phyloP scores from a whole-genome alignment of 2,113 vertebrate genomes.

The Bucco capensis region DNA sequence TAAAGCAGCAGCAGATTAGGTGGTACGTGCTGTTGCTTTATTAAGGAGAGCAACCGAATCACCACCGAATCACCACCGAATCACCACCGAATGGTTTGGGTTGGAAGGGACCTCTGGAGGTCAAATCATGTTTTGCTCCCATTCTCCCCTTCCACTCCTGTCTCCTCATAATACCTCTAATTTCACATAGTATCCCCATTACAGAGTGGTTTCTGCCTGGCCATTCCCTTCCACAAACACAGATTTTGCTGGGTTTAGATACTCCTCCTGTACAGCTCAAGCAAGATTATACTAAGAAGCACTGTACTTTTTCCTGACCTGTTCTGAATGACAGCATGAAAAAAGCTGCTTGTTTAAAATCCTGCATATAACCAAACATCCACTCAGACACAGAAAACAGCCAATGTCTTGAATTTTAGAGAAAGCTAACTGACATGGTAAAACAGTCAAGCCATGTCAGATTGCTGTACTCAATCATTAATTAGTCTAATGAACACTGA shows the following conservation, averaged over 20 bases:
- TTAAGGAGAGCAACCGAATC: not conserved
- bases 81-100: too few relatives aligned
- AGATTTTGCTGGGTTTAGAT: not conserved
- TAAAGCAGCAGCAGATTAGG: not conserved
- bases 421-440: not conserved
- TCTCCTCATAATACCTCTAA: not conserved
- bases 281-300: not conserved
- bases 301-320: not conserved
- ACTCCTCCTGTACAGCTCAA: not conserved
- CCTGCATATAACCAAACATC: not conserved
- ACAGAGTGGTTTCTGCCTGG: not conserved
- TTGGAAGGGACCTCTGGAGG: too few relatives aligned
- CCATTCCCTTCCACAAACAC: not conserved
- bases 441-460: not conserved
- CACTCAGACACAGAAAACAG: not conserved
- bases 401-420: not conserved
- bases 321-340: not conserved
- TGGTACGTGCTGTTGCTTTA: not conserved
- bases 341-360: not conserved
- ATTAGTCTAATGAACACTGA: slow-evolving; percentile 48
- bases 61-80: too few relatives aligned
- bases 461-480: not conserved
- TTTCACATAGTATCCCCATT: not conserved
- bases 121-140: not conserved
- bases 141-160: not conserved